These are phyloP conservation scores for Chamaea fasciata DNA, from an alignment of 2,113 vertebrate species.

Conservation along the genomic window DNA sequence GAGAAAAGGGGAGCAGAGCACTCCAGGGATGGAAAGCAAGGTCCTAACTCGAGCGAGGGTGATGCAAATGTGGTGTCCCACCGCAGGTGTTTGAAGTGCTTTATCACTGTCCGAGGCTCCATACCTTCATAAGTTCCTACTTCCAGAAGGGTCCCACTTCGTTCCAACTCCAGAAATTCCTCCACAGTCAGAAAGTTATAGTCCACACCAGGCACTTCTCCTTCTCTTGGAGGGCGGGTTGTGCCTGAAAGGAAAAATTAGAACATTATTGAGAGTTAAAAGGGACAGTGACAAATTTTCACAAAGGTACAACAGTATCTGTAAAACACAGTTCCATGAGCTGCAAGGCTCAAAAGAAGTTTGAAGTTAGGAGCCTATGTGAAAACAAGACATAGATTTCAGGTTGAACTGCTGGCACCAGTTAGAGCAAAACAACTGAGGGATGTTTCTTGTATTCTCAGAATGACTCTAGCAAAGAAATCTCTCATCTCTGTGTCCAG, in stretches of 20 bases:
- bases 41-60: fast-evolving
- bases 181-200: slow-evolving; percentile 95
- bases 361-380: background rate
- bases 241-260: slow-evolving; percentile 80
- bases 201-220: slow-evolving; percentile 95
- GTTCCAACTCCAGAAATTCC: slow-evolving; percentile 91
- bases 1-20: background rate
- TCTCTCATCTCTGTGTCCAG: background rate
- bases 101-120: background rate
- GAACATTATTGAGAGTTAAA: background rate
- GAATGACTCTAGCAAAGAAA: background rate
- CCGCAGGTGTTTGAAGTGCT: fast-evolving
- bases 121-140: slow-evolving; percentile 97
- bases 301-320: background rate
- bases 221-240: slow-evolving; percentile 90
- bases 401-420: background rate
- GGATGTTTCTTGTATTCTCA: background rate
- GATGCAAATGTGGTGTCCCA: background rate
- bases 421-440: background rate
- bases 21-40: background rate
- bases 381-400: background rate
- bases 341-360: background rate
- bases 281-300: background rate
- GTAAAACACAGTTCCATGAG: background rate
- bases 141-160: slow-evolving; percentile 93